phyloP scores from a whole-genome alignment of 2,113 vertebrate species.

The Caracal caracal region DNA sequence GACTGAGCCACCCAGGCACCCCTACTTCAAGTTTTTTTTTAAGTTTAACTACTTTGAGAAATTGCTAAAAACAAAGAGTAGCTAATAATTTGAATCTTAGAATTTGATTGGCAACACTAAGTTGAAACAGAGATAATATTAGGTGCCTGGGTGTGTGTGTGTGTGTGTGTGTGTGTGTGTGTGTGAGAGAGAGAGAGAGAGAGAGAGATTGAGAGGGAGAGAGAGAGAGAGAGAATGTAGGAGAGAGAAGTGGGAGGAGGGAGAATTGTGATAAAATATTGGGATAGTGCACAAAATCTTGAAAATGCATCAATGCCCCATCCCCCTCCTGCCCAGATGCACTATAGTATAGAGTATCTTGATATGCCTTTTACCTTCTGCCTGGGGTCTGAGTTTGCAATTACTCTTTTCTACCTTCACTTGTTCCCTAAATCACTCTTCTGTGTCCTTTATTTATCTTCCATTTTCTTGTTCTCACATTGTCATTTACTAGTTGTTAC shows the following conservation, averaged over 20 bases:
- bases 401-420: background rate
- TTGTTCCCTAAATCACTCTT: background rate
- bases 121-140: constrained; percentile 11
- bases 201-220: too few relatives aligned
- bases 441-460: background rate
- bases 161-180: background rate
- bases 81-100: constrained; percentile 25
- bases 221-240: background rate
- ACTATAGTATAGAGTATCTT: background rate
- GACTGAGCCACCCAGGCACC: too few relatives aligned
- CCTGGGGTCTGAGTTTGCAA: background rate
- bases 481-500: background rate
- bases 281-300: background rate
- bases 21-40: background rate
- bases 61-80: background rate
- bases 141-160: background rate
- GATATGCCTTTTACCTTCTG: background rate
- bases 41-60: constrained; percentile 12
- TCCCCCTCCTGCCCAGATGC: too few relatives aligned
- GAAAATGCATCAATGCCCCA: background rate
- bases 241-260: background rate
- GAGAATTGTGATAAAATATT: background rate
- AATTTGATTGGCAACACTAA: constrained; percentile 32
- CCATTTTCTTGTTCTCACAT: constrained; percentile 13
- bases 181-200: background rate